A percentile compares a stretch with the other conserved stretches of the same genome.
Evolutionary conservation across 2,113 vertebrate species (phyloP).

Genomic region (Pica pica): DNA sequence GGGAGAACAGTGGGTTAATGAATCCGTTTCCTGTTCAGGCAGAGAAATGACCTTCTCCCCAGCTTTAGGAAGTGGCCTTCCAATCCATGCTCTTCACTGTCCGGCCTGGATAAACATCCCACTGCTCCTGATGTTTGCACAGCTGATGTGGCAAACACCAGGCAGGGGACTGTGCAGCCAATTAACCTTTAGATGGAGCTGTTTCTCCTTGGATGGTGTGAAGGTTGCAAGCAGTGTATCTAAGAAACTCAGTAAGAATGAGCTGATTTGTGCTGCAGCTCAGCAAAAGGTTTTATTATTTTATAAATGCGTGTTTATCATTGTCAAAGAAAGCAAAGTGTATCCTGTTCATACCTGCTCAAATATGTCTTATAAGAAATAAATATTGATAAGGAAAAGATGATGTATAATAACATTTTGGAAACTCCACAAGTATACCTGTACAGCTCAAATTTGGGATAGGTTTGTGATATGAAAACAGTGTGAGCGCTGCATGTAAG

Average conservation of each 20-base stretch:
- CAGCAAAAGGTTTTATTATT: background rate
- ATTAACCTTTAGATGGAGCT: constrained; percentile 67
- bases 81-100: rapidly evolving
- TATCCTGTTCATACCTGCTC: background rate
- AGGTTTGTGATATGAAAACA: background rate
- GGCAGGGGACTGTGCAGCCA: background rate
- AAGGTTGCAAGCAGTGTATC: background rate
- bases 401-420: background rate
- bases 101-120: too few species aligned
- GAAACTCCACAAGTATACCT: background rate
- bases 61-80: background rate
- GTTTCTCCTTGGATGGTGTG: constrained; percentile 50
- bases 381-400: background rate
- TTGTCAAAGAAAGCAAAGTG: background rate
- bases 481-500: background rate
- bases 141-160: background rate
- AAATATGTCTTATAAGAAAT: background rate
- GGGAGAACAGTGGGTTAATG: background rate
- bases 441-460: background rate
- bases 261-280: background rate
- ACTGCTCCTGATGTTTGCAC: rapidly evolving
- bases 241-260: background rate
- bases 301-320: background rate
- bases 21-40: background rate
- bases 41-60: background rate